Base-by-base conservation (phyloP, 2,797 vertebrate species). In the Sebastes steindachneri region DNA sequence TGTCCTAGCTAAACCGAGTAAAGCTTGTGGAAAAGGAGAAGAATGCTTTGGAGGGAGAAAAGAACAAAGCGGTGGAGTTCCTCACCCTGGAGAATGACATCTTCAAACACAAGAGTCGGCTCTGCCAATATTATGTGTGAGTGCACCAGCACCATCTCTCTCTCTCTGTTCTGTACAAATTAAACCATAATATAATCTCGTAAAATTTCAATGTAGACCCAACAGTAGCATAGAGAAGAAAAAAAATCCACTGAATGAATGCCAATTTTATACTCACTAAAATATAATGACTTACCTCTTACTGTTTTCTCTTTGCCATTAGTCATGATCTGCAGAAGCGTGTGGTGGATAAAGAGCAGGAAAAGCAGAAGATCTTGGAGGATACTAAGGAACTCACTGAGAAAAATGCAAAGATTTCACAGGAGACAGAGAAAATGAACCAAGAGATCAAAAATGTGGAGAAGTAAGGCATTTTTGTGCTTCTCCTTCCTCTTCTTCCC, bases 21-120 rank as follows among this genome's bases (percentile, higher is more conserved):
- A 99, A 99, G 90, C 92, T 99, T 48, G 98, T 99, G 73, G 99
- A 99, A 93, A 99, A 98, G 90, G 98, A 99, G 94, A 99, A 99
- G 84, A 97, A 98, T 83, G 95, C 97, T 63, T 94, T 99, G 92
- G 98, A 99, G 91, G 97, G 92, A 33, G 98, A 99, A 82, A 99
- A 95, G 93, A 98, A 99, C 83, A 95, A 96, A 86, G 99, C 99
- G 2, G 95, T 99, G 66, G 97, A 98, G 91, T 99, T 98, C 91
- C 97, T 99, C 72, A 92, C 83, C 26, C 90, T 98, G 92, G 98
- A 99, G 94, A 99, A 99, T 79, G 95, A 97, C 86, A 96, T 98
- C 80, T 97, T 98, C 88, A 97, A 94, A 89, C 97, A 97, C 87
- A 99, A 97, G 93, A 98, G 95, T 92, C 93, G 86, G 5, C 95